Percentiles rank a stretch among this genome's conserved stretches.
These are phyloP conservation scores for Chionis minor DNA, from an alignment of 2,113 vertebrate genomes.

Conservation along the genomic window DNA sequence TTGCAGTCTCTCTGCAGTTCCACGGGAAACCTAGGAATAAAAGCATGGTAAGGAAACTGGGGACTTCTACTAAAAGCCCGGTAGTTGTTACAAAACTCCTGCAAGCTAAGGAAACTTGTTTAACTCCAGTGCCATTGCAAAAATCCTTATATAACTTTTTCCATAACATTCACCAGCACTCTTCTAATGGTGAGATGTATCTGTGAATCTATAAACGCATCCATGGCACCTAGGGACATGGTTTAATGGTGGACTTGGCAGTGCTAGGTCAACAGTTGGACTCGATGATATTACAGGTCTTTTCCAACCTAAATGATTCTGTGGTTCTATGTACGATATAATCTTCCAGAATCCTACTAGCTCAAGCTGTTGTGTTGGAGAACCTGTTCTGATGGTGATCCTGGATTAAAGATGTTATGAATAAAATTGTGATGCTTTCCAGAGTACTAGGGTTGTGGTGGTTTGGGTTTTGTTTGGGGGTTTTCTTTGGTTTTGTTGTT, in stretches of 20 bases:
- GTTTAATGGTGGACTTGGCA: background rate
- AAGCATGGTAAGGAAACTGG: background rate
- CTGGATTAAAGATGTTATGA: background rate
- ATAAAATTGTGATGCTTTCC: background rate
- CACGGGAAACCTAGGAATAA: background rate
- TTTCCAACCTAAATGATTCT: background rate
- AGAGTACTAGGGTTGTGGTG: background rate
- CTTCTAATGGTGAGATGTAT: background rate
- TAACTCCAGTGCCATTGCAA: background rate
- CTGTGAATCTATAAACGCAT: background rate
- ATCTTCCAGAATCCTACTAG: background rate
- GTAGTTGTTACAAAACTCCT: background rate
- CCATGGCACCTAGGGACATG: background rate
- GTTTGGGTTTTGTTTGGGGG: background rate
- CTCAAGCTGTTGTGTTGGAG: background rate
- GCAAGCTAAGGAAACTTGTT: background rate
- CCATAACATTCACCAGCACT: background rate
- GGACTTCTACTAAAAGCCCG: background rate
- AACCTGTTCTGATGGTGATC: background rate
- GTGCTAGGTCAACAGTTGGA: background rate
- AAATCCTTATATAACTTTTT: background rate
- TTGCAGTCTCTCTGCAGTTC: background rate
- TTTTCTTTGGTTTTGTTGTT: background rate
- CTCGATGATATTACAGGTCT: background rate
- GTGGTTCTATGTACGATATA: accelerated